phyloP scores from a whole-genome alignment of 2,888 invertebrate species.

The Scaptomyza parva region DNA sequence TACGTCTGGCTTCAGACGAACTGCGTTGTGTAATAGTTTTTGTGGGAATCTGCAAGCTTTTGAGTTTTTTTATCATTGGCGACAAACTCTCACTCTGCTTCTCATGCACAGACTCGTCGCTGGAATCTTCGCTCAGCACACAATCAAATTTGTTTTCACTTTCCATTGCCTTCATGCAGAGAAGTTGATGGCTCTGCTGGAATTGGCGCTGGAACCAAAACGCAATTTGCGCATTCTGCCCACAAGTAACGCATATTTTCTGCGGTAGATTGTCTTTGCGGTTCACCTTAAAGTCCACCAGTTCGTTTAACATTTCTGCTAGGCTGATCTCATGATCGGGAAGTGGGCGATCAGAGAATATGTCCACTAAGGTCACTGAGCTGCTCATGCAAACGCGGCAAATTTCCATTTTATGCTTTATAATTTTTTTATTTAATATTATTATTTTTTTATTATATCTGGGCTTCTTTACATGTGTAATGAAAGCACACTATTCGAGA shows the following conservation, averaged over 20 bases:
- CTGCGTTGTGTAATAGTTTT: not conserved
- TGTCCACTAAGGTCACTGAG: constrained; percentile 17
- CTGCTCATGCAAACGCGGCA: constrained; percentile 33
- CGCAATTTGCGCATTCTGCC: constrained; percentile 17
- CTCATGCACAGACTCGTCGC: not conserved
- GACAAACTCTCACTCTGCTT: not conserved
- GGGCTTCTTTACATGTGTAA: not conserved
- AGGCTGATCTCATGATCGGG: constrained; percentile 14
- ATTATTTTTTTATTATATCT: too few species aligned
- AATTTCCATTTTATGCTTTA: constrained; percentile 16
- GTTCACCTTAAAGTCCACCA: constrained; percentile 13
- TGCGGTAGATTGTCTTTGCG: constrained; percentile 24
- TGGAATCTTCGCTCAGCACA: not conserved
- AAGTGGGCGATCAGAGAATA: constrained; percentile 18
- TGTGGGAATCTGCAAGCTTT: not conserved
- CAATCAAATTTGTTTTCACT: not conserved
- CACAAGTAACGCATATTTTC: constrained; percentile 35
- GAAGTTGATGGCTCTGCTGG: constrained; percentile 15
- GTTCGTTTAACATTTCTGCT: constrained; percentile 33
- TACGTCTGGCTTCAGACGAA: not conserved
- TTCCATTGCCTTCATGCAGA: constrained; percentile 10
- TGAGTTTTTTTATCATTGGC: not conserved
- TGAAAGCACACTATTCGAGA: not conserved
- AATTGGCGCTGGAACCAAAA: constrained; percentile 16
- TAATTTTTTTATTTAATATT: too few species aligned